A percentile compares a stretch with the other conserved stretches of the same genome.
phyloP scores from a whole-genome alignment of 2,888 invertebrate genomes.

The Drepana falcataria region DNA sequence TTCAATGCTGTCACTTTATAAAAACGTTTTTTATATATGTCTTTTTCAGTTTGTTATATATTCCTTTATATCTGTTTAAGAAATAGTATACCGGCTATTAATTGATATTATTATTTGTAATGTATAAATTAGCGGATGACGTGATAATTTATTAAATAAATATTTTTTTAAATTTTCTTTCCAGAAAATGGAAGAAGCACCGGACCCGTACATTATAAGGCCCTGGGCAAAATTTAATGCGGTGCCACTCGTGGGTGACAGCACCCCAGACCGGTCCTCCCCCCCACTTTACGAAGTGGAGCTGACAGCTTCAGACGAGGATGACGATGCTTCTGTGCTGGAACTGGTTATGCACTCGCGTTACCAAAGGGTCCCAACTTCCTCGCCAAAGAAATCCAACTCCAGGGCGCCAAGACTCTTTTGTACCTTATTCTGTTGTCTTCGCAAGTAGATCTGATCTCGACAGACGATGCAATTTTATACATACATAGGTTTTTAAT shows the following conservation, averaged over 20 bases:
- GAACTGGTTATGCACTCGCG: slow-evolving; percentile 58
- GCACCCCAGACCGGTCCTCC: slow-evolving; percentile 40
- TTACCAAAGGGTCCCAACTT: slow-evolving; percentile 49
- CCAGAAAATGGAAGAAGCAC: not conserved
- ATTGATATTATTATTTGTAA: too few relatives aligned
- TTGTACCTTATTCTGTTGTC: slow-evolving; percentile 42
- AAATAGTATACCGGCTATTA: too few relatives aligned
- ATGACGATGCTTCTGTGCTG: slow-evolving; percentile 59
- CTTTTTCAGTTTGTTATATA: too few relatives aligned
- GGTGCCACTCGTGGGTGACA: not conserved
- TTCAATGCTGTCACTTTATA: too few relatives aligned
- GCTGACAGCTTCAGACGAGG: slow-evolving; percentile 67
- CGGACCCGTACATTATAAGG: not conserved
- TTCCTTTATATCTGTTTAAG: too few relatives aligned
- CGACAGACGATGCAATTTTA: too few relatives aligned
- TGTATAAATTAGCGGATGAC: too few relatives aligned
- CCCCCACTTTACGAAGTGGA: slow-evolving; percentile 65
- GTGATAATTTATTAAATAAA: too few relatives aligned
- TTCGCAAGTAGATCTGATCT: slow-evolving; percentile 32
- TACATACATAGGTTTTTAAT: too few relatives aligned
- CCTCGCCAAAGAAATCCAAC: slow-evolving; percentile 40
- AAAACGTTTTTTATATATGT: too few relatives aligned
- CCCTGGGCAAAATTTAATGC: not conserved
- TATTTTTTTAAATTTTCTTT: not conserved
- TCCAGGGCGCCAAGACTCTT: slow-evolving; percentile 23